Conservation (phyloP, 2,888 invertebrate species). For the Rhamphomyia laevipes region DNA sequence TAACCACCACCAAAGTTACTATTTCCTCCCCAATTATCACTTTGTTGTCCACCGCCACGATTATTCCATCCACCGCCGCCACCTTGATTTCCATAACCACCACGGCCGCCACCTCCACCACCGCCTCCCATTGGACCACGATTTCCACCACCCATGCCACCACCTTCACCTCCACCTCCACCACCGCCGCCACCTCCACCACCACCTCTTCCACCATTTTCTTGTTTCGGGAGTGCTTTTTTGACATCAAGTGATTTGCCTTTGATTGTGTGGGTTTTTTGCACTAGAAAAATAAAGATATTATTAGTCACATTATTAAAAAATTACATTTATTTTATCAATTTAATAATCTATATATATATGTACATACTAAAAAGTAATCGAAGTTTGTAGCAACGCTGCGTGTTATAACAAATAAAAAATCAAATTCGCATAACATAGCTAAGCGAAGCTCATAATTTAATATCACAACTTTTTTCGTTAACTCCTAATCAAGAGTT, state of each 20-base stretch:
- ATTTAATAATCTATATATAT: too few species aligned
- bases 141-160: constrained; percentile 42
- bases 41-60: constrained; percentile 24
- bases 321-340: background rate
- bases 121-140: constrained; percentile 44
- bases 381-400: constrained; percentile 29
- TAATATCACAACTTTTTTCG: constrained; percentile 30
- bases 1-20: constrained; percentile 32
- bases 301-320: background rate
- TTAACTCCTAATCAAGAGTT: constrained; percentile 17
- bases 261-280: constrained; percentile 70
- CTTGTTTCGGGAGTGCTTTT: constrained; percentile 80
- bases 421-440: constrained; percentile 34
- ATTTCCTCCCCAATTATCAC: constrained; percentile 29
- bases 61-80: too few species aligned
- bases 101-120: constrained; percentile 42
- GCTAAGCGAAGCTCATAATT: constrained; percentile 32
- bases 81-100: constrained; percentile 35
- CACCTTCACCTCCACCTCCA: constrained; percentile 40
- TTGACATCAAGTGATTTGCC: constrained; percentile 83
- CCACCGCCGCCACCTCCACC: constrained; percentile 44
- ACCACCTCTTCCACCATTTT: constrained; percentile 53
- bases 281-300: constrained; percentile 40
- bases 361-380: background rate
- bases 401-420: constrained; percentile 34